Percentiles rank a stretch among this genome's conserved stretches.
Conservation (phyloP, 2,888 invertebrate species). For the Phengaris alcon region DNA sequence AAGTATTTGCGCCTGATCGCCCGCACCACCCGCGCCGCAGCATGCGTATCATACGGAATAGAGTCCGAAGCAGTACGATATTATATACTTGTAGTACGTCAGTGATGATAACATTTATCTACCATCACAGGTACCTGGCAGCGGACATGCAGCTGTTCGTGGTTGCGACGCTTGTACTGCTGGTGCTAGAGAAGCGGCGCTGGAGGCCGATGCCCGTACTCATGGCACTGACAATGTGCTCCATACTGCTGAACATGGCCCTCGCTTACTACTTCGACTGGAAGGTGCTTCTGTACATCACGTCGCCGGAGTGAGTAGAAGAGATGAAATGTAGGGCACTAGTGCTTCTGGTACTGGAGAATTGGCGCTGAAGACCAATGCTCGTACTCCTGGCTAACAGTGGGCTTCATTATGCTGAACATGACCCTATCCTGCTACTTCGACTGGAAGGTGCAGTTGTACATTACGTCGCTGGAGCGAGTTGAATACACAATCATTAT, state of each 20-base stretch:
- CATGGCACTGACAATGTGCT: conserved; percentile 43
- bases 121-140: conserved; percentile 56
- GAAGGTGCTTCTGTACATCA: conserved; percentile 51
- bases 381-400: conserved; percentile 40
- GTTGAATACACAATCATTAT: conserved; percentile 35
- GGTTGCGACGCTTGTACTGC: conserved; percentile 45
- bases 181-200: conserved; percentile 44
- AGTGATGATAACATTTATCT: background rate
- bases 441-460: conserved; percentile 51
- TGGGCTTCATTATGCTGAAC: conserved; percentile 47
- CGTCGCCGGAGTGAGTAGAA: conserved; percentile 54
- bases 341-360: conserved; percentile 47
- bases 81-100: background rate
- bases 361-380: conserved; percentile 39
- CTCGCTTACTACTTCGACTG: conserved; percentile 49
- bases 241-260: conserved; percentile 46
- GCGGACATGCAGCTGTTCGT: conserved; percentile 62
- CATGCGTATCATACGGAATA: too few species aligned
- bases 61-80: too few species aligned
- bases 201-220: conserved; percentile 37
- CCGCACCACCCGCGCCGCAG: too few species aligned
- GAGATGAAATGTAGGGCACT: conserved; percentile 1
- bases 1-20: too few species aligned
- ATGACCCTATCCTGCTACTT: conserved; percentile 46
- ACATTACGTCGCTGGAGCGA: too few species aligned